Evolutionary conservation across 2,888 invertebrate genomes (phyloP).

Genomic region (Diarsia rubi): DNA sequence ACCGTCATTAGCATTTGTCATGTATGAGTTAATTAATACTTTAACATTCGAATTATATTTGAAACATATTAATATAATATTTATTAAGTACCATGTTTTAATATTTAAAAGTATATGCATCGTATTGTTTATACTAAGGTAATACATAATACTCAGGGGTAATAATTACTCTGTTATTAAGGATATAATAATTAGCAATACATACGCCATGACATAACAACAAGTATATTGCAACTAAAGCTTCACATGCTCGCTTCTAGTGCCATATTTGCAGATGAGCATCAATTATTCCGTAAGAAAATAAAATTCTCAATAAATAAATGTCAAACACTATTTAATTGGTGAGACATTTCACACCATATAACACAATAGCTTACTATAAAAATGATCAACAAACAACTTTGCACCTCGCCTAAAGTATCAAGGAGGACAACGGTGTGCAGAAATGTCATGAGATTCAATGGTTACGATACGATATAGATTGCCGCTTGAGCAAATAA

Average conservation of each 20-base stretch:
- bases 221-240: slow-evolving; percentile 75
- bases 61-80: slow-evolving; percentile 68
- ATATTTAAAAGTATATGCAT: slow-evolving; percentile 61
- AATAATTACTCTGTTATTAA: slow-evolving; percentile 66
- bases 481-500: slow-evolving; percentile 90
- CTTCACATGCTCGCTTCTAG: slow-evolving; percentile 75
- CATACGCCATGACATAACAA: slow-evolving; percentile 74
- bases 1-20: slow-evolving; percentile 76
- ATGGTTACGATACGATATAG: slow-evolving; percentile 82
- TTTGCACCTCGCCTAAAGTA: slow-evolving; percentile 86
- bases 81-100: slow-evolving; percentile 83
- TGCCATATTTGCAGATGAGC: slow-evolving; percentile 91
- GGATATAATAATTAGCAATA: slow-evolving; percentile 68
- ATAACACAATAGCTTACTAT: slow-evolving; percentile 91
- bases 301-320: slow-evolving; percentile 91
- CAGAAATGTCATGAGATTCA: slow-evolving; percentile 89
- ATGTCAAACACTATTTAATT: slow-evolving; percentile 89
- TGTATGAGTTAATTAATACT: slow-evolving; percentile 77
- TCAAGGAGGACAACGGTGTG: slow-evolving; percentile 83
- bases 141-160: slow-evolving; percentile 67
- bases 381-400: slow-evolving; percentile 90
- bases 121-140: slow-evolving; percentile 59
- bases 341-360: slow-evolving; percentile 89
- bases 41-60: slow-evolving; percentile 61
- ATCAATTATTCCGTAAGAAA: slow-evolving; percentile 88